These are phyloP conservation scores for Cremastinae sp. DNA, from an alignment of 2,888 invertebrate genomes.

Conservation along the genomic window DNA sequence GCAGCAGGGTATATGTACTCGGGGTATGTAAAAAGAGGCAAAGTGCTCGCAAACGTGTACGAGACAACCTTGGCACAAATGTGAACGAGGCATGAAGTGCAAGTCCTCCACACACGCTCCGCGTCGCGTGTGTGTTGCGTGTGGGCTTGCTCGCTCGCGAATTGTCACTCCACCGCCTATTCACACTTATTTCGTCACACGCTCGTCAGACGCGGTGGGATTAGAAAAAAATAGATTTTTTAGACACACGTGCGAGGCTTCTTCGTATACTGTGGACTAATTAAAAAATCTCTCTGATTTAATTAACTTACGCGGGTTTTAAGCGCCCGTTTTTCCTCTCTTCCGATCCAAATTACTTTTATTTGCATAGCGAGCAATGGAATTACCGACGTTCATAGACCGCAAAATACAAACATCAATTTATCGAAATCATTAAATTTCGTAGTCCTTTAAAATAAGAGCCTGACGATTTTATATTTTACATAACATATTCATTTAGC, in stretches of 20 bases:
- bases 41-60: slow-evolving; percentile 33
- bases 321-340: too few species aligned
- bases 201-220: not conserved
- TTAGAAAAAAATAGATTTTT: slow-evolving; percentile 3
- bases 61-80: slow-evolving; percentile 78
- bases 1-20: not conserved
- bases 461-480: too few species aligned
- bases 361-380: too few species aligned
- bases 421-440: too few species aligned
- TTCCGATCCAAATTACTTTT: too few species aligned
- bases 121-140: not conserved
- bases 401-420: too few species aligned
- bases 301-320: too few species aligned
- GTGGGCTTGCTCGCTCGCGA: slow-evolving; percentile 37
- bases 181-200: slow-evolving; percentile 17
- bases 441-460: too few species aligned
- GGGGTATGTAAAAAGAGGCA: slow-evolving; percentile 10
- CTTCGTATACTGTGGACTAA: too few species aligned
- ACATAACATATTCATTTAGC: too few species aligned
- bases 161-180: slow-evolving; percentile 33
- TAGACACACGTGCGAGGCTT: not conserved
- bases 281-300: too few species aligned
- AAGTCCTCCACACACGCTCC: slow-evolving; percentile 52
- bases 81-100: slow-evolving; percentile 78
- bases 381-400: too few species aligned